Conservation (phyloP, 2,797 vertebrate genomes). For the Sandelia bainsii region DNA sequence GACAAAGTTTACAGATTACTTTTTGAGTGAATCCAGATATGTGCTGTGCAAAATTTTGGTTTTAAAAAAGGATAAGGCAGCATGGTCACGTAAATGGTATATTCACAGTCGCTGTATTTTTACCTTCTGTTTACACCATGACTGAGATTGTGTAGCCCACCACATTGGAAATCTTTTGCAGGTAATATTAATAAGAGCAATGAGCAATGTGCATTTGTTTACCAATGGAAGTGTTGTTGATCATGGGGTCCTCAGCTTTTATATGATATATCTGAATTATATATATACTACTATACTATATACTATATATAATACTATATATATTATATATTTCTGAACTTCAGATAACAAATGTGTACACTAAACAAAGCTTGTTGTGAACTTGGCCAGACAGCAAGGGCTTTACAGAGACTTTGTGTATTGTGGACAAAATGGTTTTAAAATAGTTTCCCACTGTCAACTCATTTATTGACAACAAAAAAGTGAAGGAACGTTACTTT, state of each 20-base stretch:
- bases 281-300: too few species aligned
- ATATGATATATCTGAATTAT: constrained; percentile 84
- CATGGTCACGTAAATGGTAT: neutral
- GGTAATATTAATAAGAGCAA: too few species aligned
- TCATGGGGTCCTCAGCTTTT: constrained; percentile 79
- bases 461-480: neutral
- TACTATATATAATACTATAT: too few species aligned
- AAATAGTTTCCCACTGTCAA: neutral
- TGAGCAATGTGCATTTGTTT: constrained; percentile 77
- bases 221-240: constrained; percentile 83
- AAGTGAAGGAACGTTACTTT: constrained; percentile 42
- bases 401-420: neutral
- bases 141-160: neutral
- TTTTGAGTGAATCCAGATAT: neutral
- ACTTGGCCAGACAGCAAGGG: neutral
- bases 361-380: constrained; percentile 1
- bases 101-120: neutral
- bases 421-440: neutral
- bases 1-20: constrained; percentile 5
- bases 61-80: neutral
- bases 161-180: constrained; percentile 10
- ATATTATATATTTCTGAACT: too few species aligned
- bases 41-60: neutral
- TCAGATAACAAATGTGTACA: constrained; percentile 7
- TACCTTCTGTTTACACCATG: neutral